Percentiles rank a stretch among this genome's conserved stretches.
phyloP scores from a whole-genome alignment of 2,888 invertebrate genomes.

The Hecatera dysodea region DNA sequence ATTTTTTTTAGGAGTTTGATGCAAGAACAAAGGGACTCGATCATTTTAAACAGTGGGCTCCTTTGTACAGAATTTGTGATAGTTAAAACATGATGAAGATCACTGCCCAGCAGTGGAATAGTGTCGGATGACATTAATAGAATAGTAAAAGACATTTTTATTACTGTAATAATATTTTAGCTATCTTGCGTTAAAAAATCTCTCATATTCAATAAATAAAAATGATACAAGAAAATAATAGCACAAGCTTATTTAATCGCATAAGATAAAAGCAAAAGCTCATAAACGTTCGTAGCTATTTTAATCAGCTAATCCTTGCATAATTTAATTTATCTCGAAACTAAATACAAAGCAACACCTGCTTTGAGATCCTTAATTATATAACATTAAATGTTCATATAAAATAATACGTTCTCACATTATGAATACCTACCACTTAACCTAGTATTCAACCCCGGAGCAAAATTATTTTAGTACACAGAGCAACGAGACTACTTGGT shows the following conservation, averaged over 20 bases:
- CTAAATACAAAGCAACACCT: slow-evolving; percentile 22
- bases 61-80: background rate
- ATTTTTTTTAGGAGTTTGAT: background rate
- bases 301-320: slow-evolving; percentile 7
- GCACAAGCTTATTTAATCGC: background rate
- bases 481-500: background rate
- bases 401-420: slow-evolving; percentile 36
- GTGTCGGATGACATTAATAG: no score
- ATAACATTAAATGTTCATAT: slow-evolving; percentile 37
- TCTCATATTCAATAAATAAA: background rate
- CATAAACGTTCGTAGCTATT: background rate
- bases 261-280: background rate
- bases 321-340: slow-evolving; percentile 9
- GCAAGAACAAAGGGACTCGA: background rate
- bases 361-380: slow-evolving; percentile 26
- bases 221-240: background rate
- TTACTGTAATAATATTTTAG: no score
- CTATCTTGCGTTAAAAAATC: no score
- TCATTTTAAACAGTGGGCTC: background rate
- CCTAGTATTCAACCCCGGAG: slow-evolving; percentile 27
- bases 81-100: no score
- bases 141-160: no score
- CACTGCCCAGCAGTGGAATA: no score
- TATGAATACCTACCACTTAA: slow-evolving; percentile 32
- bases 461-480: slow-evolving; percentile 50